phyloP scores from a whole-genome alignment of 1,140 invertebrate genomes.

The Neuroterus valhalla region DNA sequence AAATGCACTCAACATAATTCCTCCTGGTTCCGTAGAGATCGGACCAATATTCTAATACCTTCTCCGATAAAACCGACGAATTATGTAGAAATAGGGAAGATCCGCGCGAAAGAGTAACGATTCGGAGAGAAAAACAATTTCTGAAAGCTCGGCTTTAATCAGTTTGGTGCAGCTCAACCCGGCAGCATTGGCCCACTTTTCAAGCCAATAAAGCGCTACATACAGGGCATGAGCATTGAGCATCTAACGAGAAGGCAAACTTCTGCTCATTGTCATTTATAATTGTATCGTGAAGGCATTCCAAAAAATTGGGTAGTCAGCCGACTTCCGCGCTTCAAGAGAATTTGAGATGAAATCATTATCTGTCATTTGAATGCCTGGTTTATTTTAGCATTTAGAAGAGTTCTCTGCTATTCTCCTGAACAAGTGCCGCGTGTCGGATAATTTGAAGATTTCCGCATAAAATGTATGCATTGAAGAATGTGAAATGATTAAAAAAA shows the following conservation, averaged over 20 bases:
- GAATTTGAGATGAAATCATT: too few species aligned
- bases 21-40: background rate
- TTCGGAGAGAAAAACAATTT: slow-evolving; percentile 31
- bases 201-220: slow-evolving; percentile 46
- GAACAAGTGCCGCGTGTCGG: too few species aligned
- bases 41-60: background rate
- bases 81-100: background rate
- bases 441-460: too few species aligned
- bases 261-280: background rate
- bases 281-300: too few species aligned
- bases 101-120: background rate
- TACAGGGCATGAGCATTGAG: slow-evolving; percentile 4
- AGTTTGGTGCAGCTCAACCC: slow-evolving; percentile 21
- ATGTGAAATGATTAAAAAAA: too few species aligned
- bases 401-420: too few species aligned
- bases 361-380: too few species aligned
- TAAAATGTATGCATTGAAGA: too few species aligned
- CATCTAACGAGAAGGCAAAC: slow-evolving; percentile 29
- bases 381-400: too few species aligned
- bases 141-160: slow-evolving; percentile 34
- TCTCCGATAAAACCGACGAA: background rate
- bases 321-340: too few species aligned
- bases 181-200: slow-evolving; percentile 47
- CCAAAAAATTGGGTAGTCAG: background rate
- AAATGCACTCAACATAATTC: background rate